Conservation (phyloP, 2,113 vertebrate genomes). For the Ammodramus savannarum region DNA sequence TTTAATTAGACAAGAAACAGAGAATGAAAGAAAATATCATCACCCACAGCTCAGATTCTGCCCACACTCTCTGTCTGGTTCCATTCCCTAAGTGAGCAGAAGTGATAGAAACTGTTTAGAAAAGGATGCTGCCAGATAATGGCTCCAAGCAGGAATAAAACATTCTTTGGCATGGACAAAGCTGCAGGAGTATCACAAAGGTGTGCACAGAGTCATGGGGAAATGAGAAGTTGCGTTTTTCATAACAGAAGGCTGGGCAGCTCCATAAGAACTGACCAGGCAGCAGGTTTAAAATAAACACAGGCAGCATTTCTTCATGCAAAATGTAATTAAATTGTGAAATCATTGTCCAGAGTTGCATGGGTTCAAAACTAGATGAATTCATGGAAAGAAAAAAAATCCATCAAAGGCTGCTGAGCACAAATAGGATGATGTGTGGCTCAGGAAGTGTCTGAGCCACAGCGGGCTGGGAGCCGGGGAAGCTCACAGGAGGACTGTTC, state of each 20-base stretch:
- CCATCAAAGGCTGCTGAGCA: background rate
- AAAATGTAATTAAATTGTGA: slow-evolving; percentile 17
- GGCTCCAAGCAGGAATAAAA: background rate
- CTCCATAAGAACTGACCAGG: background rate
- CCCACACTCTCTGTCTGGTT: background rate
- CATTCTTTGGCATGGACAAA: background rate
- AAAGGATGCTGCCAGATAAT: background rate
- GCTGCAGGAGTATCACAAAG: background rate
- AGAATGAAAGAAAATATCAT: background rate
- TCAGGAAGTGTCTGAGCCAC: slow-evolving; percentile 37
- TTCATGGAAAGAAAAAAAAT: slow-evolving; percentile 41
- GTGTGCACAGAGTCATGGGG: background rate
- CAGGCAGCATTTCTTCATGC: background rate
- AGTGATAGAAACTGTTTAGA: background rate
- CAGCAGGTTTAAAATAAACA: slow-evolving; percentile 36
- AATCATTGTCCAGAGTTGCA: slow-evolving; percentile 3
- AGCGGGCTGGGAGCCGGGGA: background rate
- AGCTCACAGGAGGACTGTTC: background rate
- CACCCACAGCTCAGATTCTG: background rate
- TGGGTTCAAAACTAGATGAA: slow-evolving; percentile 44
- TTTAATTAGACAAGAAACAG: background rate
- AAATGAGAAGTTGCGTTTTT: background rate
- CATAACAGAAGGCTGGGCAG: background rate
- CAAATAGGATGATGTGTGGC: background rate
- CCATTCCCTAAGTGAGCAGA: background rate